A percentile compares a stretch with the other conserved stretches of the same genome.
Conservation (phyloP, 2,113 vertebrate species). For the Podarcis cretensis region DNA sequence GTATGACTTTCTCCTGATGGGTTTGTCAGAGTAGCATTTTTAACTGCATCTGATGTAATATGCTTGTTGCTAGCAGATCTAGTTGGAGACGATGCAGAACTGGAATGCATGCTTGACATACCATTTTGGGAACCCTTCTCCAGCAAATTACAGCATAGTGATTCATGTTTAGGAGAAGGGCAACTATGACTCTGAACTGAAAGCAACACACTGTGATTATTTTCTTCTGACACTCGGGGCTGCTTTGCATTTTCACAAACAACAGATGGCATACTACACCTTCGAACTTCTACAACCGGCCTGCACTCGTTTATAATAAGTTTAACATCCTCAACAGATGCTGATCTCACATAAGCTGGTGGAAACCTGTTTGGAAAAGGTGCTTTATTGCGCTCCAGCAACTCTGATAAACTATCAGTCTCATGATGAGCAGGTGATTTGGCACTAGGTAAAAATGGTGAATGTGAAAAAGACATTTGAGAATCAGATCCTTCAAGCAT, state of each 20-base stretch:
- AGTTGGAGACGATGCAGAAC: constrained; percentile 58
- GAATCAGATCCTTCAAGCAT: constrained; percentile 89
- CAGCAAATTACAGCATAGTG: constrained; percentile 32
- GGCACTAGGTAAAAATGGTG: constrained; percentile 85
- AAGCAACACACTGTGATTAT: constrained; percentile 33
- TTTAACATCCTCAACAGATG: constrained; percentile 88
- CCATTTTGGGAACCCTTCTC: constrained; percentile 71
- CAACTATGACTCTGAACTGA: constrained; percentile 52
- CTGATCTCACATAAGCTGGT: constrained; percentile 84
- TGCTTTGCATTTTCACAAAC: constrained; percentile 76
- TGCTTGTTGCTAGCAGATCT: constrained; percentile 72
- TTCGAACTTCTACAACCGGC: constrained; percentile 77
- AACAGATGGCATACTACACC: constrained; percentile 74
- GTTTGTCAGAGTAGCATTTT: constrained; percentile 49
- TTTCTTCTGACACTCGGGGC: constrained; percentile 78
- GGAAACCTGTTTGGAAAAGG: constrained; percentile 77
- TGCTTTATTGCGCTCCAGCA: constrained; percentile 78
- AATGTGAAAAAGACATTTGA: constrained; percentile 91
- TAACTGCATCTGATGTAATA: constrained; percentile 52
- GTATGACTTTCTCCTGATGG: constrained; percentile 55
- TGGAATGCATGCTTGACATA: constrained; percentile 59
- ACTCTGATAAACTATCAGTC: constrained; percentile 79
- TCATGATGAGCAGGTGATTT: constrained; percentile 89
- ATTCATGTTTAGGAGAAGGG: constrained; percentile 79
- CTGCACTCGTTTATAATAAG: constrained; percentile 79